Conservation (phyloP, 2,888 invertebrate genomes). For the Erpobdella octoculata region DNA sequence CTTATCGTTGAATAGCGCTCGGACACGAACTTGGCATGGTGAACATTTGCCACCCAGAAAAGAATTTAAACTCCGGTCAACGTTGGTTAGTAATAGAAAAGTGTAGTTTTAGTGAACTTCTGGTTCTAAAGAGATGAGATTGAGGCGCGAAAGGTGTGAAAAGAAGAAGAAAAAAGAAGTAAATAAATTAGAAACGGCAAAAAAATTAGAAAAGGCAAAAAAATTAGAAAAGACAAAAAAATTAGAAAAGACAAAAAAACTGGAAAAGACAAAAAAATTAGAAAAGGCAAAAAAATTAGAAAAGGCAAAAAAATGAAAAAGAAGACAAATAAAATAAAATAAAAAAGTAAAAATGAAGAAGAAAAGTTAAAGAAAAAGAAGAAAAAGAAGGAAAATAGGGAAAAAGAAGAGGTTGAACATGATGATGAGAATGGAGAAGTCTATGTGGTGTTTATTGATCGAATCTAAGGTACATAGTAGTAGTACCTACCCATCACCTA, state of each 20-base stretch:
- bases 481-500: too few species aligned
- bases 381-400: not conserved
- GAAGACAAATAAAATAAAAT: not conserved
- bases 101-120: not conserved
- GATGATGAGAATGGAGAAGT: too few species aligned
- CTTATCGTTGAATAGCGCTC: too few species aligned
- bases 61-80: not conserved
- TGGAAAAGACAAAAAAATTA: not conserved
- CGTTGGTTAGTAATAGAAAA: too few species aligned
- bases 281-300: not conserved
- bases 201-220: not conserved
- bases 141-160: not conserved
- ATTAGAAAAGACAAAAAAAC: not conserved
- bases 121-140: not conserved
- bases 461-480: too few species aligned
- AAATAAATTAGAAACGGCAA: not conserved
- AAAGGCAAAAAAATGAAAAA: not conserved
- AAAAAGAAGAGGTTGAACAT: not conserved
- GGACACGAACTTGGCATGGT: too few species aligned
- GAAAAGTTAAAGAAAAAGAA: not conserved
- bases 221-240: not conserved
- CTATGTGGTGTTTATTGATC: too few species aligned
- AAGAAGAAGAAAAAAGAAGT: not conserved
- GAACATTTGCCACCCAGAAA: not conserved
- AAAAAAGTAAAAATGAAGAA: not conserved